Evolutionary conservation across 2,113 vertebrate species (phyloP), one percentile per base, ranked within the genome.

Genomic region (Heterotilapia buettikoferi): DNA sequence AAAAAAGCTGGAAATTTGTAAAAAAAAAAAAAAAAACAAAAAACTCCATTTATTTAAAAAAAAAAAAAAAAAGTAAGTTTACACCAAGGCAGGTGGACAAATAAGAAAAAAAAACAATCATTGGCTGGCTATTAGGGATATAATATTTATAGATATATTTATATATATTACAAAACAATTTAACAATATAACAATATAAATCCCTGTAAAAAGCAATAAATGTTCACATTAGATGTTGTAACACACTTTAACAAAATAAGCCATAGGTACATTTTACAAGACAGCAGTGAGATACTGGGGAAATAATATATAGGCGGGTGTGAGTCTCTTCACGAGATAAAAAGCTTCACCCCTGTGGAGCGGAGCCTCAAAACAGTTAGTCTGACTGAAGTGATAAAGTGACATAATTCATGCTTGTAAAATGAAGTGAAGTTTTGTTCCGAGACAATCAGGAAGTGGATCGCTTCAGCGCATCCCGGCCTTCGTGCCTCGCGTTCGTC

Each of bases 151-250:
- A 85, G 83, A 83, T 84, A 82, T 86, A 85, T 56, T 79, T 88
- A 83, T 85, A 66, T 88, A 95, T 93, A 93, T 94, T 93, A 95
- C 92, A 96, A 96, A 96, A 96, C 93, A 94, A 96, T 92, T 94
- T 86, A 95, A 96, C 93, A 94, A 96, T 92, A 94, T 86, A 95
- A 96, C 93, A 93, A 95, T 95, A 96, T 88, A 96, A 96, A 96
- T 94, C 93, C 94, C 95, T 94, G 93, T 94, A 95, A 92, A 95
- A 96, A 96, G 95, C 93, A 96, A 96, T 94, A 94, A 94, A 96
- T 92, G 94, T 97, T 96, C 96, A 97, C 96, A 96, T 96, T 95
- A 94, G 92, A 94, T 96, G 93, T 95, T 91, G 84, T 90, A 95
- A 95, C 94, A 96, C 91, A 95, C 84, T 94, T 91, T 61, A 92